Evolutionary conservation across 2,113 vertebrate species (phyloP).

Genomic region (Notothenia coriiceps): DNA sequence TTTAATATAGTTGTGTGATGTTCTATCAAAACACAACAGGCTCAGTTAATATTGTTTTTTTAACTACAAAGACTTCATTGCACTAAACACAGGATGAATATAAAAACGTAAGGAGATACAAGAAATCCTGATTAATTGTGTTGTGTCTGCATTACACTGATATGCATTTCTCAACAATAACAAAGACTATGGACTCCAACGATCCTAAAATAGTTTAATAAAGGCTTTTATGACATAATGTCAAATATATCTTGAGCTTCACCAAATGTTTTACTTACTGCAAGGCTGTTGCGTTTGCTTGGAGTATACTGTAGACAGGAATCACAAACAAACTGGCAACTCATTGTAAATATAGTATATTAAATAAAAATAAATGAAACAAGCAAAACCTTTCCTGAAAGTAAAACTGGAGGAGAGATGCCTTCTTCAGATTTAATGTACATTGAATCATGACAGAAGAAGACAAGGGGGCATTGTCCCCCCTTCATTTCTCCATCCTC

Average conservation of each 20-base stretch:
- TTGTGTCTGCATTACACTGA: neutral
- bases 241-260: neutral
- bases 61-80: neutral
- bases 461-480: neutral
- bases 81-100: neutral
- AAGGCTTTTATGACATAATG: neutral
- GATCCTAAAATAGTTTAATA: neutral
- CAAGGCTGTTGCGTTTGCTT: neutral
- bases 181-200: neutral
- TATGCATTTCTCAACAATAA: neutral
- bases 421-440: neutral
- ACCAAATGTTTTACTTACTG: neutral
- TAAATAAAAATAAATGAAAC: neutral
- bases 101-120: neutral
- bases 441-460: neutral
- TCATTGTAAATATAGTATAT: neutral
- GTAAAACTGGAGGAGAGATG: neutral
- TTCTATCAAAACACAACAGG: neutral
- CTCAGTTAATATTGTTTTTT: neutral
- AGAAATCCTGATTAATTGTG: neutral
- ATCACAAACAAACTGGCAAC: slow-evolving; percentile 3
- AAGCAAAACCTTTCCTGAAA: neutral
- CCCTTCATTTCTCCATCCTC: neutral
- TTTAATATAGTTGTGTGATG: neutral
- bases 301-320: neutral